Evolutionary conservation across 2,888 invertebrate species (phyloP), one percentile per base, ranked within the genome.

Genomic region (Tenthredo distinguenda): DNA sequence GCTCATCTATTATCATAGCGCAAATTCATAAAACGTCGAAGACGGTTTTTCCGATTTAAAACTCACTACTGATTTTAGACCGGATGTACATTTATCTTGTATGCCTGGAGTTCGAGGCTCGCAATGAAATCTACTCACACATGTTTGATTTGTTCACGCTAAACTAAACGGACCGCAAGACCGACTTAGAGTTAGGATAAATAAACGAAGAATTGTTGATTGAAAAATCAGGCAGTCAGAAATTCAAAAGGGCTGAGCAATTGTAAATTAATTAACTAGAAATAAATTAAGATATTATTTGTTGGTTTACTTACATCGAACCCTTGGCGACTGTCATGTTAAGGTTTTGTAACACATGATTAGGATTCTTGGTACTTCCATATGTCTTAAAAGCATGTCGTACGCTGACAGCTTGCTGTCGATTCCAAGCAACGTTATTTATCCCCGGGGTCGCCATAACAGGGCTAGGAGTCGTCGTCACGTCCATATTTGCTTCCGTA

Each of bases 261-360:
- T 34, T 15, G 68, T 6, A 34, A 12, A 21, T 62, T 2, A 62
- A 68, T 68, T 4, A 31, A 12, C 5, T 31, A 21, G 9, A 31
- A 9, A 62, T 62, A 2, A 62, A 21, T 26, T 6, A 34, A 68
- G 34, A 34, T 2, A 68, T 31, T 15, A 34, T 18, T 31, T 62
- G 18, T 15, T 68, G 15, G 34, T 87, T 34, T 91, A 96, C 98
- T 98, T 94, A 98, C 98, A 99, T 99, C 88, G 98, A 97, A 91
- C 98, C 99, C 94, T 98, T 98, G 89, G 97, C 97, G 87, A 99
- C 98, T 85, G 98, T 98, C 97, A 99, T 98, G 94, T 97, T 97
- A 87, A 99, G 96, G 94, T 98, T 97, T 92, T 97, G 97, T 87
- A 99, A 95, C 74, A 98, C 98, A 89, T 97, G 97, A 93, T 98